Percentiles rank a stretch among this genome's conserved stretches.
These are phyloP conservation scores for Philonicus albiceps DNA, from an alignment of 2,888 invertebrate species.

Conservation along the genomic window DNA sequence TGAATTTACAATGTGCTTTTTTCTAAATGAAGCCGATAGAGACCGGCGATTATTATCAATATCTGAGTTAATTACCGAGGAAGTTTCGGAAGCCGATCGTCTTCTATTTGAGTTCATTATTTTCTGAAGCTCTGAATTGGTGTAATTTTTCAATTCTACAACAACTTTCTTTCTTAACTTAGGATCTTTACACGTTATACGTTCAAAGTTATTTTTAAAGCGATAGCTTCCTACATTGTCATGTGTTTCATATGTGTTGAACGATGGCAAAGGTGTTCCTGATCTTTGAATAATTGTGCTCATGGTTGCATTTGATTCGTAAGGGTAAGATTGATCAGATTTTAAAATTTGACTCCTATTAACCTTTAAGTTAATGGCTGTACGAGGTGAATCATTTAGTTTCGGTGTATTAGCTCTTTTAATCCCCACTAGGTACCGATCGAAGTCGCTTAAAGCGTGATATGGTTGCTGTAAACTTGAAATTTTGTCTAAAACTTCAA, in stretches of 20 bases:
- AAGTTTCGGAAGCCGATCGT: neutral
- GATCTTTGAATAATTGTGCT: neutral
- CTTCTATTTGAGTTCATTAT: neutral
- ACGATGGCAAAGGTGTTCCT: neutral
- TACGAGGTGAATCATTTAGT: neutral
- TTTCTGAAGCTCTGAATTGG: neutral
- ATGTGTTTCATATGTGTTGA: neutral
- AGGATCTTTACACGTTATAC: neutral
- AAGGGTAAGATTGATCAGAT: neutral
- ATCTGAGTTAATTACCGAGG: neutral
- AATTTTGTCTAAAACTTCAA: neutral
- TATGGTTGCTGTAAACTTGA: neutral
- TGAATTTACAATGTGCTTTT: neutral
- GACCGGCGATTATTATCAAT: neutral
- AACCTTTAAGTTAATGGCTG: neutral
- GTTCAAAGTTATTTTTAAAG: neutral
- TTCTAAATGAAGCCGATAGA: neutral
- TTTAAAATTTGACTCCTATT: neutral
- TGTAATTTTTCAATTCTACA: neutral
- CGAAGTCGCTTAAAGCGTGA: conserved; percentile 10
- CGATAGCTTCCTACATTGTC: neutral
- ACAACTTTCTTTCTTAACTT: neutral
- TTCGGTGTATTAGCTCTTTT: neutral
- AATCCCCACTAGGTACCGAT: conserved; percentile 8
- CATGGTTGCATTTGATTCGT: neutral